Evolutionary conservation across 35 echinoderm and acorn worm genomes (phyloP), one percentile per base, ranked within the genome.

Genomic region (Ophiothrix spiculata): DNA sequence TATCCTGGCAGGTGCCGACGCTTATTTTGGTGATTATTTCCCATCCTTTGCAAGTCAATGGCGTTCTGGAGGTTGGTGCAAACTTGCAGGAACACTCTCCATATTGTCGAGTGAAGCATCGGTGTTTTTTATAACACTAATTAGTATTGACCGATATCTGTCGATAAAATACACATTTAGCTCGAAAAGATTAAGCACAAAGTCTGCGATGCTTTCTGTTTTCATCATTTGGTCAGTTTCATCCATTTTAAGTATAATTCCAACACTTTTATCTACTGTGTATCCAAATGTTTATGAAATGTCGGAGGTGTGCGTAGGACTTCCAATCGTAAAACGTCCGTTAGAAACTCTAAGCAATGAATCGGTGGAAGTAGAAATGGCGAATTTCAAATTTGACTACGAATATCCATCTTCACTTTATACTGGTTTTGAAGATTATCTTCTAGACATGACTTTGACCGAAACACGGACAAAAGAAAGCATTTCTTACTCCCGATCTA

Each of bases 81-180:
- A 78, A 34, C 2, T 78, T 1, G 76, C 76, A 34, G 76, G 76
- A 4, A n/a, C n/a, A 10, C 76, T 78, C 19, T 36, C 76, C 32
- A 39, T 78, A 10, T 39, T 78, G 76, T 78, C 76, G 1, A 78
- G 76, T 36, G 76, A 78, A 78, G 76, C 31, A 10, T 78, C 76
- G 13, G 76, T 78, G 31, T 78, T 78, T 36, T 2, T 78, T 16
- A 78, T 78, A 2, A 78, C 76, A 10, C 4, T 78, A 3, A 78
- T 78, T 39, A 78, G 12, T 35, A 16, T 78, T 78, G 76, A 78
- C 32, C 10, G 76, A 37, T 36, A 34, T 16, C 76, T 21, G 21
- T n/a, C 29, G 1, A 36, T 78, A 34, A 39, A 3, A 36, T 12
- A 37, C n/a, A n/a, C 76, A 16, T 78, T 78, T 39, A 34, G 76